Conservation (phyloP, 2,113 vertebrate genomes). For the Myxocyprinus asiaticus region DNA sequence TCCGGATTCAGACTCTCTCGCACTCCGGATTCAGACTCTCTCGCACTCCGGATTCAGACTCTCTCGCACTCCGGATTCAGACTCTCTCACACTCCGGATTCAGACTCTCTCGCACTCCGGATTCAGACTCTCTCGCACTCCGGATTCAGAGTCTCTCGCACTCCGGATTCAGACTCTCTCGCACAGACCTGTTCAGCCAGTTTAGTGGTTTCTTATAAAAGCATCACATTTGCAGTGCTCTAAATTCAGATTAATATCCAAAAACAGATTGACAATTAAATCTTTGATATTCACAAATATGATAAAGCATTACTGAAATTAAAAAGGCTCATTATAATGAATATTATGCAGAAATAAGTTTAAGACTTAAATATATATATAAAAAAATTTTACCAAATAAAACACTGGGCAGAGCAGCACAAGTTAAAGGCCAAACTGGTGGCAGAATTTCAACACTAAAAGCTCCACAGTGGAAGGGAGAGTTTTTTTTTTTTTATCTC, state of each 20-base stretch:
- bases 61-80: too few relatives aligned
- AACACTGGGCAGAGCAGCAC: background rate
- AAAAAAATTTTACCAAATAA: background rate
- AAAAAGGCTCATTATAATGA: conserved; percentile 2
- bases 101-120: too few relatives aligned
- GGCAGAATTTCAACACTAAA: background rate
- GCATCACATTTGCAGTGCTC: too few relatives aligned
- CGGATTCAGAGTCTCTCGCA: too few relatives aligned
- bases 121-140: too few relatives aligned
- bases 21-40: too few relatives aligned
- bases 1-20: too few relatives aligned
- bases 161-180: too few relatives aligned
- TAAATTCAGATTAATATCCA: background rate
- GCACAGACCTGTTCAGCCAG: background rate
- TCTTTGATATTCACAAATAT: background rate
- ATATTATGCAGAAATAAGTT: too few relatives aligned
- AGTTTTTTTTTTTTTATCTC: too few relatives aligned
- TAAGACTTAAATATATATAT: background rate
- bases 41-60: too few relatives aligned
- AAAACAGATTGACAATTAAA: background rate
- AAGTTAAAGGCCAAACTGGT: background rate
- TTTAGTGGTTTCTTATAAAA: background rate
- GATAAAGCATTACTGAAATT: background rate
- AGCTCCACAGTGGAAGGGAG: background rate
- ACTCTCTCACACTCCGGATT: too few relatives aligned